phyloP scores from a whole-genome alignment of 2,797 vertebrate species.

The Amblyopsis hoosieri region DNA sequence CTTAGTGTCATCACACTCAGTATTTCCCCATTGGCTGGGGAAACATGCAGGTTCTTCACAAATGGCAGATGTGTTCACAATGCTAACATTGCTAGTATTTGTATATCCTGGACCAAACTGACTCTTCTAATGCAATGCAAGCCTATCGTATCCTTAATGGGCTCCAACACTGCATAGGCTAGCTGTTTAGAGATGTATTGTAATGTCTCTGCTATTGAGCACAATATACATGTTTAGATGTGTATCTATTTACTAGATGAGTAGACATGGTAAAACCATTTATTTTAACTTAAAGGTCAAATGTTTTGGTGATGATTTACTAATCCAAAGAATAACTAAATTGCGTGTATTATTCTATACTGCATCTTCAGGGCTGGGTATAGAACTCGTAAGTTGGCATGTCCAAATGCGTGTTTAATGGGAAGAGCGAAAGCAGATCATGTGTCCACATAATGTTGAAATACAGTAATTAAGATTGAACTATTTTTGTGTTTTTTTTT shows the following conservation, averaged over 20 bases:
- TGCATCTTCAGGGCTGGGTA: constrained; percentile 13
- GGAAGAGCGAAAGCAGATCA: too few species aligned
- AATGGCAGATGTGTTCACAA: constrained; percentile 5
- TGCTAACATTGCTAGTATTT: constrained; percentile 37
- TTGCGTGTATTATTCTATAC: constrained; percentile 54
- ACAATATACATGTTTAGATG: constrained; percentile 36
- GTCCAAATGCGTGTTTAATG: too few species aligned
- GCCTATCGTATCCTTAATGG: constrained; percentile 28
- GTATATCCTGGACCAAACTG: constrained; percentile 65
- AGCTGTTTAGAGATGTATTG: constrained; percentile 22
- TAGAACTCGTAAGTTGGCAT: too few species aligned
- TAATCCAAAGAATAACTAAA: constrained; percentile 74
- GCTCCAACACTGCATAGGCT: constrained; percentile 21
- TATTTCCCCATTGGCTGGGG: constrained; percentile 23
- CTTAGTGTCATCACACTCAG: constrained; percentile 59
- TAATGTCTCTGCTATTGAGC: constrained; percentile 25
- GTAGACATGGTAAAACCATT: constrained; percentile 12
- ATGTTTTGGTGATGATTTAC: constrained; percentile 50
- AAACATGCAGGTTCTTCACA: constrained; percentile 42
- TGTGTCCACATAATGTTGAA: too few species aligned
- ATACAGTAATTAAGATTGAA: too few species aligned
- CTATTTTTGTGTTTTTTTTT: too few species aligned
- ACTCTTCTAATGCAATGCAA: constrained; percentile 35
- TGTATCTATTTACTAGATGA: constrained; percentile 13
- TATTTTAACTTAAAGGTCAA: constrained; percentile 35